A percentile compares a stretch with the other conserved stretches of the same genome.
phyloP scores from a whole-genome alignment of 23 tunicate genomes.

The Aplidium turbinatum region DNA sequence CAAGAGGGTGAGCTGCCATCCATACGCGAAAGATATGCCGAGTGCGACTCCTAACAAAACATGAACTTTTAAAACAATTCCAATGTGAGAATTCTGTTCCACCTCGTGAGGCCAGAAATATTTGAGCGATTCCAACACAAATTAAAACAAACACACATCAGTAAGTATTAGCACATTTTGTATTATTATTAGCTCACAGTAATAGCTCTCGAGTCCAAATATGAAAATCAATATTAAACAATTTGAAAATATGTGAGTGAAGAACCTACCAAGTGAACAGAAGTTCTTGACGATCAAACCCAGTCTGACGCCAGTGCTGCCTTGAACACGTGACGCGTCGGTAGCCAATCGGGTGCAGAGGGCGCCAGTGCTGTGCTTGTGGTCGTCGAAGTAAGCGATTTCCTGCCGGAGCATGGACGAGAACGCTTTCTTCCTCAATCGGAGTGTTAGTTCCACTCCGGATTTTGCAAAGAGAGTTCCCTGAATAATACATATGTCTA shows the following conservation, averaged over 20 bases:
- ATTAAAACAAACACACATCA: too few relatives aligned
- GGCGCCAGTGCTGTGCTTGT: conserved; percentile 89
- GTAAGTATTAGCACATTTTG: too few relatives aligned
- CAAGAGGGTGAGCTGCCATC: conserved; percentile 86
- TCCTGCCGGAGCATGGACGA: conserved; percentile 72
- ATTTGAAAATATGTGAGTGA: not conserved
- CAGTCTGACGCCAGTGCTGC: conserved; percentile 82
- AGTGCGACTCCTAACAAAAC: conserved; percentile 78
- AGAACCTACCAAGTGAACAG: conserved; percentile 55
- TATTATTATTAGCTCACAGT: too few relatives aligned
- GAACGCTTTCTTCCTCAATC: conserved; percentile 71
- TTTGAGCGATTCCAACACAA: too few relatives aligned
- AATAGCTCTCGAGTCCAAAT: too few relatives aligned
- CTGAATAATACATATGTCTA: conserved; percentile 16
- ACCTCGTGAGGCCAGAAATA: too few relatives aligned
- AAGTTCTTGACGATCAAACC: conserved; percentile 78
- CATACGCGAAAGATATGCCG: conserved; percentile 86
- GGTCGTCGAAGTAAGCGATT: conserved; percentile 85
- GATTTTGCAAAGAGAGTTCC: conserved; percentile 74
- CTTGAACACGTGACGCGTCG: conserved; percentile 89
- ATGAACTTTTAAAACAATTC: not conserved
- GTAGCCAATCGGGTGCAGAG: conserved; percentile 79
- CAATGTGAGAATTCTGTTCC: too few relatives aligned
- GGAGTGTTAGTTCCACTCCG: conserved; percentile 82
- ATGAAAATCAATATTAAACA: too few relatives aligned